Base-by-base conservation (phyloP, 2,797 vertebrate species). In the Euphonia xanthogaster region DNA sequence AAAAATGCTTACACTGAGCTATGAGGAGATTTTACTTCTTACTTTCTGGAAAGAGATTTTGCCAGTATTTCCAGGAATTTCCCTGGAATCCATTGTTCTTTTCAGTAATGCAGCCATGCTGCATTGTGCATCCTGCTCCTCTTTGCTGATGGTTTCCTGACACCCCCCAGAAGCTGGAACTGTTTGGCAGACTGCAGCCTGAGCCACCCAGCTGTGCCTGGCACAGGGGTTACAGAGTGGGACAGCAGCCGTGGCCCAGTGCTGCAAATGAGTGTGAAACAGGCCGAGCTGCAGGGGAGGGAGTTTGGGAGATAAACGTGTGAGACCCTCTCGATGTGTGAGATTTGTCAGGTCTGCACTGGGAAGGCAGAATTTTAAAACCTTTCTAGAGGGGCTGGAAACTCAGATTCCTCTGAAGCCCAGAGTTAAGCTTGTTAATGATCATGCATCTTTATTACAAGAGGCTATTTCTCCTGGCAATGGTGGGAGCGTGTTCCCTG, bases 311-410 rank as follows among this genome's bases (percentile, higher is more conserved):
- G n/a, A 20, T 33, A 33, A 86, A 83, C 0, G 7, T 79, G 91
- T 53, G 84, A 94, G 86, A 57, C 78, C 74, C 51, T 51, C 79
- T 88, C 17, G 24, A 62, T 28, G 90, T 88, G 93, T 65, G 76
- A 94, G 76, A 93, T 93, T 94, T 90, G 75, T 83, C 75, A 61
- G 78, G 16, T 65, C 75, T 54, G 65, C 51, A 30, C 45, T 47
- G 39, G 18, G 57, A 86, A 91, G 87, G 86, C 60, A 27, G 70
- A 94, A 96, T 63, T 94, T 85, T 2, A 93, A 90, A 95, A 89
- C 91, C 75, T 94, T 94, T 76, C 81, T 79, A 66, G 86, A 51
- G 83, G 79, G 73, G 44, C 27, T 96, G 77, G 72, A 94, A 96
- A 83, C 73, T 47, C 30, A 55, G 66, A 83, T 95, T 88, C 39